These are phyloP conservation scores for Drosophila diplacantha DNA, from an alignment of 2,888 invertebrate species.

Conservation along the genomic window DNA sequence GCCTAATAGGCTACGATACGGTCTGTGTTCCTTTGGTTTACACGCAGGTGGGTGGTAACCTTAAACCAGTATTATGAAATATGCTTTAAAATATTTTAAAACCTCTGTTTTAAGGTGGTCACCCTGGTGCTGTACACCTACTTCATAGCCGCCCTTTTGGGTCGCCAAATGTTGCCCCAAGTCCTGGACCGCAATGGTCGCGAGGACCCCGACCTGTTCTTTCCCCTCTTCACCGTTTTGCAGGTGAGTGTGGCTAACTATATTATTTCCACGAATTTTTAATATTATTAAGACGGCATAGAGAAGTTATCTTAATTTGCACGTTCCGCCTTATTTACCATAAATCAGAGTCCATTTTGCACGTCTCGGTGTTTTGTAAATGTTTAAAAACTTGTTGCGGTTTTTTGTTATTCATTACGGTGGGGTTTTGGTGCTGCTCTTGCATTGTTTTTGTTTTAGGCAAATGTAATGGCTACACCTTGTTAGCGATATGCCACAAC, in stretches of 20 bases:
- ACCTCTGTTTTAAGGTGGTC: slow-evolving; percentile 84
- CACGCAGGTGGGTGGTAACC: slow-evolving; percentile 83
- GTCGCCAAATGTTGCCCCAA: slow-evolving; percentile 87
- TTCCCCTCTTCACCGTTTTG: slow-evolving; percentile 92
- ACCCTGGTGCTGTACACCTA: slow-evolving; percentile 94
- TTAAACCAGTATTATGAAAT: not conserved
- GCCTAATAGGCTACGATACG: slow-evolving; percentile 92
- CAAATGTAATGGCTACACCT: slow-evolving; percentile 50
- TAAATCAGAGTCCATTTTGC: slow-evolving; percentile 52
- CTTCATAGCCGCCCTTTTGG: slow-evolving; percentile 92
- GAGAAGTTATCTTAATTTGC: slow-evolving; percentile 46
- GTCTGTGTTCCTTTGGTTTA: slow-evolving; percentile 95
- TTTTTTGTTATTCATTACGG: slow-evolving; percentile 26
- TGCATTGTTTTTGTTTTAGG: slow-evolving; percentile 22
- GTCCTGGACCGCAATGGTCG: slow-evolving; percentile 79
- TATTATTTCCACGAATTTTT: slow-evolving; percentile 13
- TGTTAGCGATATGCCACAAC: slow-evolving; percentile 44
- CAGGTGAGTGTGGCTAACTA: slow-evolving; percentile 81
- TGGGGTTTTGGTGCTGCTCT: not conserved
- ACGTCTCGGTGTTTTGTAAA: slow-evolving; percentile 54
- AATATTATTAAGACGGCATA: slow-evolving; percentile 27
- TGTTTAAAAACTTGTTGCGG: slow-evolving; percentile 33
- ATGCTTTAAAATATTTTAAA: not conserved
- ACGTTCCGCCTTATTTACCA: slow-evolving; percentile 54
- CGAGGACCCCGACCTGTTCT: slow-evolving; percentile 88